Percentiles rank a stretch among this genome's conserved stretches.
These are phyloP conservation scores for Nyctibius grandis DNA, from an alignment of 2,797 vertebrate species.

Conservation along the genomic window DNA sequence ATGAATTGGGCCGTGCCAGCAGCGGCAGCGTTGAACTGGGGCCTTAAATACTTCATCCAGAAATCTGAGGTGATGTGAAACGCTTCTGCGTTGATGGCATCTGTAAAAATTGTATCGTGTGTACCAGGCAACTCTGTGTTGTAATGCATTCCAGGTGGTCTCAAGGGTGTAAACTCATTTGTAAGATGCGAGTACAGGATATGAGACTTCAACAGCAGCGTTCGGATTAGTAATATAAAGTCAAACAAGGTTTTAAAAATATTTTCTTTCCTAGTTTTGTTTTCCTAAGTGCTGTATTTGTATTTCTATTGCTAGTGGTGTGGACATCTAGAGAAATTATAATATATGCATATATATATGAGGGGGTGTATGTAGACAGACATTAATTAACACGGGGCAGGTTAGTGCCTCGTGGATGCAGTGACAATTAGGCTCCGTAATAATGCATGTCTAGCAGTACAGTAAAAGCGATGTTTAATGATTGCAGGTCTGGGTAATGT, in stretches of 20 bases:
- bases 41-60: background rate
- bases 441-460: background rate
- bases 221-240: background rate
- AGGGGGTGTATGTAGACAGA: background rate
- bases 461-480: background rate
- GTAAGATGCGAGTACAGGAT: background rate
- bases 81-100: background rate
- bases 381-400: no score
- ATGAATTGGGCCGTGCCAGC: background rate
- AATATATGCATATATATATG: rapidly evolving
- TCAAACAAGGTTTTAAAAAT: rapidly evolving
- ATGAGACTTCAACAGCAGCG: background rate
- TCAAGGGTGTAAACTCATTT: background rate
- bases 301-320: background rate
- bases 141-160: background rate
- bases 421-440: background rate
- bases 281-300: rapidly evolving
- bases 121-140: background rate
- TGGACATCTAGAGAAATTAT: background rate
- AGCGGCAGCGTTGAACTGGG: background rate
- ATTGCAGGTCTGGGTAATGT: slow-evolving; percentile 67
- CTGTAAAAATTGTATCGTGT: background rate
- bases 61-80: background rate
- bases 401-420: background rate
- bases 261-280: background rate